Base-by-base conservation (phyloP, 2,888 invertebrate genomes). In the Campaea margaritaria region DNA sequence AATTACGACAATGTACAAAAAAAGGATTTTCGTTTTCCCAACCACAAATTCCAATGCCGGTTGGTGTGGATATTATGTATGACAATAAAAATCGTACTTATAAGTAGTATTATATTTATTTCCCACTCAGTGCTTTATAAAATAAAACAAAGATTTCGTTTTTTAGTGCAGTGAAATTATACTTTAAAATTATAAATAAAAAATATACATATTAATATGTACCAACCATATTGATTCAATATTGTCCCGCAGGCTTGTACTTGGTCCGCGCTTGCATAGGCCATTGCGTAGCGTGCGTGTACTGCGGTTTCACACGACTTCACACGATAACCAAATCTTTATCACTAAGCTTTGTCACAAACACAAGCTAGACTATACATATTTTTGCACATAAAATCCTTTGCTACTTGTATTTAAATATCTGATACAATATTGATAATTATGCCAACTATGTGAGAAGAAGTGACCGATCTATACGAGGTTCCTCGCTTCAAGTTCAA, bases 181-280 rank as follows among this genome's bases (percentile, higher is more conserved):
- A 34, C 34, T 9, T 34, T 11, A 3, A 11, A 11, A 34, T 11
- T 11, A 11, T n/a, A 38, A 38, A 38, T n/a, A 38, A 3, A n/a
- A 38, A n/a, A 38, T n/a, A n/a, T 0, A n/a, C 38, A 12, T 5
- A n/a, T n/a, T 2, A 38, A 0, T 0, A n/a, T 1, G 53, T 56
- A 58, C 54, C 46, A 45, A 89, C 89, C 89, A 72, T 87, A 87
- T 74, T 85, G 83, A 65, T 72, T 81, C 36, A 89, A 81, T 44
- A 89, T 71, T n/a, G 65, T 49, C 43, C 66, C 72, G 64, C 89
- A 89, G 52, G 79, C 57, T 55, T 73, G 64, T 60, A 46, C 62
- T 48, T 69, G 72, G 10, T 73, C 75, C 45, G 73, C 72, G 39
- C 11, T 41, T 14, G 7, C 27, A 39, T 43, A 38, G 5, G 21